Base-by-base conservation (phyloP, 2,888 invertebrate genomes). In the Luffia ferchaultella region DNA sequence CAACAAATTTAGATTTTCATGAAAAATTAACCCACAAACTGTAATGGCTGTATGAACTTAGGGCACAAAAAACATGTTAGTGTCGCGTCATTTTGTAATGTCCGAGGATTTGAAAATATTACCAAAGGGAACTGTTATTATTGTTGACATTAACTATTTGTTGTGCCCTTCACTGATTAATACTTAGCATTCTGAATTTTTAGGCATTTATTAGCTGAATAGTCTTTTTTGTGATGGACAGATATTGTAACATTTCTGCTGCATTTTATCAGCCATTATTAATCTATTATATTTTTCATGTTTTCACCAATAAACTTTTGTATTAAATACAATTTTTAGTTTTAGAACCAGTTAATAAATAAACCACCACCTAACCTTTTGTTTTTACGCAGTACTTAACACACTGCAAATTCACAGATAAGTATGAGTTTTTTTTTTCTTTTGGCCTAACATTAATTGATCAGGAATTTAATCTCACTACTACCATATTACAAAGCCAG, bases 241-340 rank as follows among this genome's bases (percentile, higher is more conserved):
- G 68, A 75, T 79, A 80, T 83, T 83, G 83, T 83, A 80, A 82
- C 73, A 78, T 79, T 82, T 80, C 79, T 74, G 82, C 83, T 83
- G 82, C 83, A 80, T 83, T 82, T 82, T 82, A 80, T 79, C 83
- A 83, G 82, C 82, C 83, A 82, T 80, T 82, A 79, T 40, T 17
- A 30, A 78, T 80, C 82, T 79, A 82, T 82, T 82, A 83, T 83
- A 83, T 83, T 83, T 83, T 83, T 80, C 83, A 83, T 83, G 83
- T 83, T 83, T 83, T 83, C 83, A 83, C 83, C 83, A 83, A 83
- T 83, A 83, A 82, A 83, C 77, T 79, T 83, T 83, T 83, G 83
- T 83, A 83, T 83, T 80, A 82, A 82, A 83, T 83, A 82, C 80
- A 82, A 78, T 76, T 80, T 82, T 83, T 83, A 83, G 83, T 83